Base-by-base conservation (phyloP, 2,888 invertebrate genomes). In the Epinotia nisella region DNA sequence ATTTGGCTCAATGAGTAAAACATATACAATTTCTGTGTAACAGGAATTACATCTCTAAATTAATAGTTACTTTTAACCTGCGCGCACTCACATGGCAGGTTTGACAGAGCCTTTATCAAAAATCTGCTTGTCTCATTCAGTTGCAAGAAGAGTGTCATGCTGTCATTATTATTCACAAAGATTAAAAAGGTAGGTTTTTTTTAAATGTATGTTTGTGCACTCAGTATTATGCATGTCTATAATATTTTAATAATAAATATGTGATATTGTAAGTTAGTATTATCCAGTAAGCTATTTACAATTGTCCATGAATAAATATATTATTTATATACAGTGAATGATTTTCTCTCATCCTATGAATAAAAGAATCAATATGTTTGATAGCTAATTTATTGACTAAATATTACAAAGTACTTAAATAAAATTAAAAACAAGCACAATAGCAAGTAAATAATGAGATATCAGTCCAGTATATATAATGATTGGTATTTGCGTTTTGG, bases 211-310 rank as follows among this genome's bases (percentile, higher is more conserved):
- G 15, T 45, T 2, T 45, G 51, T 62, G 62, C 17, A 15, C 39
- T 2, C 0, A 5, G 41, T 41, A 41, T 4, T 60, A 41, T 41
- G 60, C 39, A 65, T 55, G 67, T 58, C 21, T 67, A 13, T 21
- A 41, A 53, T 24, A 2, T 24, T 2, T 24, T 7, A 9, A 35
- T 9, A 35, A 35, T 35, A 35, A 35, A 35, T 45, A 60, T 72
- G 71, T 67, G 71, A 71, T 71, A 71, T 62, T 56, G 5, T 55
- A 66, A 56, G 55, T 67, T 29, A 51, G 51, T 64, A 58, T 68
- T 58, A 69, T 66, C 35, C 21, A 66, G 29, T 41, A 53, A 55
- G 13, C 13, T 17, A 55, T 61, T 62, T 69, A 69, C 45, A 45
- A 13, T 45, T 65, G 24, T 59, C 39, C 64, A 55, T 45, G 55